Base-by-base conservation (phyloP, 2,113 vertebrate species). In the Heterocephalus glaber region DNA sequence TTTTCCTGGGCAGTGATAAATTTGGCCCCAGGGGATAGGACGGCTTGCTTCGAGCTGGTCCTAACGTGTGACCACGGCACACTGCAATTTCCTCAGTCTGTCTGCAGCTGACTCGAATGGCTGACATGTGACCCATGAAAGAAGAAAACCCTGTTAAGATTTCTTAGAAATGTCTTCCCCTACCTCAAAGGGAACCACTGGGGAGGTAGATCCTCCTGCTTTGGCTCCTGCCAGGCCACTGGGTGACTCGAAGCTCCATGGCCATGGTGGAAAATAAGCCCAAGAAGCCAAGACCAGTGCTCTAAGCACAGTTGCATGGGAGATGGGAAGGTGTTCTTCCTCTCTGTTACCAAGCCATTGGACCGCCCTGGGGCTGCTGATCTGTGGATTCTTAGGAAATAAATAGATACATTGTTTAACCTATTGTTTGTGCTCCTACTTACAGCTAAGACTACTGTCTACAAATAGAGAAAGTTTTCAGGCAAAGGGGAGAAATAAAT, bases 31-130 rank as follows among this genome's bases (percentile, higher is more conserved):
- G 13, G 24, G 49, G 66, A 19, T 4, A 54, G 4, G 16, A 30
- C n/a, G 3, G 19, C 60, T 68, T 10, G 38, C 49, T 11, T 52
- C 65, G n/a, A 38, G 80, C 26, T 72, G 10, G 6, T 1, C 1
- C 5, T 41, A 10, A 44, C 44, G 14, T 0, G 2, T 0, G 5
- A 16, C 6, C 2, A 1, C 0, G 11, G 30, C 0, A 0, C 3
- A 0, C 24, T 17, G 38, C 26, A 11, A 1, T 61, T 44, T 80
- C 7, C n/a, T 44, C 9, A 4, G 38, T 20, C 30, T 35, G 26
- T 41, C 30, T 82, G 74, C 41, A 4, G 14, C 24, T 49, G 33
- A 47, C 72, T n/a, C 56, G 26, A 4, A 8, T 10, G 70, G 52
- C 28, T 70, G 60, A 38, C 24, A 26, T 24, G 2, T 16, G 38